A percentile compares a stretch with the other conserved stretches of the same genome.
Conservation (phyloP, 2,113 vertebrate species). For the Podarcis cretensis region DNA sequence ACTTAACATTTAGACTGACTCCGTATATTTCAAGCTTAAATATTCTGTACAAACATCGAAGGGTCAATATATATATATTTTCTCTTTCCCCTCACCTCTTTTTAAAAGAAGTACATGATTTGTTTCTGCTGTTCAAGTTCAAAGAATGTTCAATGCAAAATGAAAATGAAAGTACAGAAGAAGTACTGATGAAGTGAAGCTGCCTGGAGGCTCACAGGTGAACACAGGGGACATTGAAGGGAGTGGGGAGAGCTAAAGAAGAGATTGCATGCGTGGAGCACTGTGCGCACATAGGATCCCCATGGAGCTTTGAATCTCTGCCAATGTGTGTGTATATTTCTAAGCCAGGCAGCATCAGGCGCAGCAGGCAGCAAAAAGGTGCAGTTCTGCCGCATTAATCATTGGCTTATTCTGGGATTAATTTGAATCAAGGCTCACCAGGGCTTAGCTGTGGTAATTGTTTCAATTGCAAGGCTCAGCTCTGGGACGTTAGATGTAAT, state of each 20-base stretch:
- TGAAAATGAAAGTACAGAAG: too few relatives aligned
- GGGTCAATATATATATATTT: too few relatives aligned
- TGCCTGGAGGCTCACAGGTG: too few relatives aligned
- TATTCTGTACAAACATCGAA: too few relatives aligned
- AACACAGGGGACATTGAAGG: background rate
- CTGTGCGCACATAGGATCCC: background rate
- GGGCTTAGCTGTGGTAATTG: background rate
- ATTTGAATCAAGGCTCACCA: slow-evolving; percentile 2
- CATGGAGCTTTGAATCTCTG: background rate
- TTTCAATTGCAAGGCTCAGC: background rate
- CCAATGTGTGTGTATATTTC: background rate
- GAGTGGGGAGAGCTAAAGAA: background rate
- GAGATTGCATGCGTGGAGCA: background rate
- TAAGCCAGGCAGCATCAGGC: background rate
- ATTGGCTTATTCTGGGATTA: slow-evolving; percentile 15
- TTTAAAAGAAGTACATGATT: too few relatives aligned
- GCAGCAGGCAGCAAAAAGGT: slow-evolving; percentile 17
- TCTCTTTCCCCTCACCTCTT: too few relatives aligned
- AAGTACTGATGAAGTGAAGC: too few relatives aligned
- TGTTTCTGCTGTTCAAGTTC: too few relatives aligned
- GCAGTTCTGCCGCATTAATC: background rate
- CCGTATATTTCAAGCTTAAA: too few relatives aligned
- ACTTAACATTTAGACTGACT: too few relatives aligned
- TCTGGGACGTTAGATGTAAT: background rate
- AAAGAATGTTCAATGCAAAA: too few relatives aligned